Evolutionary conservation across 1,140 invertebrate genomes (phyloP).

Genomic region (Drosophila seguyi): DNA sequence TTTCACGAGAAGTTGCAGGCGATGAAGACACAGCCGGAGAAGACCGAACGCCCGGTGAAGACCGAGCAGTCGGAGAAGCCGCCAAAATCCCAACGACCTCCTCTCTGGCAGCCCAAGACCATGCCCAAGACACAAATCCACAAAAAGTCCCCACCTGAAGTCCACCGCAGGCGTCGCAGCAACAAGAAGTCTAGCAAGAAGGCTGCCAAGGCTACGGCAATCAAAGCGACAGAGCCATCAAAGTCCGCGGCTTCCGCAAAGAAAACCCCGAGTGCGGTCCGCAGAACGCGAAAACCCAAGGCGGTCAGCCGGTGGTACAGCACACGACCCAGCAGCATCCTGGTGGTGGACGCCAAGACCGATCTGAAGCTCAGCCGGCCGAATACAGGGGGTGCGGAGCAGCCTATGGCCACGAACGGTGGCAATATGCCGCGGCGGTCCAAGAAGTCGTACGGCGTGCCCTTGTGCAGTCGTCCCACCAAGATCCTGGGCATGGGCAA

Average conservation of each 20-base stretch:
- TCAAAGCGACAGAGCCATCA: not conserved
- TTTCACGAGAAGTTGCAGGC: not conserved
- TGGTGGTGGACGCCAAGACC: slow-evolving; percentile 26
- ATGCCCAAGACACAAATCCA: not conserved
- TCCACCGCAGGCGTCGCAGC: not conserved
- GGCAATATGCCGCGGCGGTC: not conserved
- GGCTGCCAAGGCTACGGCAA: not conserved
- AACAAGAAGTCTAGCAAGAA: not conserved
- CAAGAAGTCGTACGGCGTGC: slow-evolving; percentile 26
- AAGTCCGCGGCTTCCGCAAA: too few relatives aligned
- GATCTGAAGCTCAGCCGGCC: not conserved
- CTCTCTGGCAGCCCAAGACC: not conserved
- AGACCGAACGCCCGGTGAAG: not conserved
- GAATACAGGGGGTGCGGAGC: not conserved
- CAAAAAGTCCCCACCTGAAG: not conserved
- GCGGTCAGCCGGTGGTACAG: not conserved
- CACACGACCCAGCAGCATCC: not conserved
- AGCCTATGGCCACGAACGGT: not conserved
- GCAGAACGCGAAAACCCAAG: not conserved
- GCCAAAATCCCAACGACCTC: not conserved
- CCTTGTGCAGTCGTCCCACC: slow-evolving; percentile 44
- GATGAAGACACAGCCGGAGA: not conserved
- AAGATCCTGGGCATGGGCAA: slow-evolving; percentile 18
- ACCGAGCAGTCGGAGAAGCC: not conserved
- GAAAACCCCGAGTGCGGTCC: not conserved